These are phyloP conservation scores for Hozukius guyotensis DNA, from an alignment of 2,797 vertebrate genomes.

Conservation along the genomic window DNA sequence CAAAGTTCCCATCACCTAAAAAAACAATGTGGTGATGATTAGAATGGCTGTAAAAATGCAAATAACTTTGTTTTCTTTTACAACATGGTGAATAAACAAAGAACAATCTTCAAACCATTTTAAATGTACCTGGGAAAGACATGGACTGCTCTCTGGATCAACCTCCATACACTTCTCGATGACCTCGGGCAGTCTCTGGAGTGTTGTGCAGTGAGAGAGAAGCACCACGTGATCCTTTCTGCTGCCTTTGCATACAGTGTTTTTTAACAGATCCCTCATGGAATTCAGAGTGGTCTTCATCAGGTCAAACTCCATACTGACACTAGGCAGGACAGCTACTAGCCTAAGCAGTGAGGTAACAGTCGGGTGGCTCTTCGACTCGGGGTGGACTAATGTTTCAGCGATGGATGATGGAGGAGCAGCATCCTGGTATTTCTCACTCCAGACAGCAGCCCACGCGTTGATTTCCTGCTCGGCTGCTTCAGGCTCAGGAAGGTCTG, in stretches of 20 bases:
- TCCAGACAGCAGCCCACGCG: conserved; percentile 93
- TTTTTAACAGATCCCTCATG: conserved; percentile 88
- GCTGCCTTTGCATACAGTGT: conserved; percentile 86
- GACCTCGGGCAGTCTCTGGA: conserved; percentile 90
- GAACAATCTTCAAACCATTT: background rate
- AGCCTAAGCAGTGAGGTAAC: conserved; percentile 91
- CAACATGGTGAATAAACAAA: background rate
- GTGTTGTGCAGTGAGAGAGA: conserved; percentile 88
- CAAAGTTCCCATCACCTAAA: conserved; percentile 71
- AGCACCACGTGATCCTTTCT: conserved; percentile 89
- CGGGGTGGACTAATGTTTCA: conserved; percentile 91
- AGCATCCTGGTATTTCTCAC: conserved; percentile 91
- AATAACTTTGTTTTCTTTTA: background rate
- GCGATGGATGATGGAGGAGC: conserved; percentile 92
- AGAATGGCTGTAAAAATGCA: background rate
- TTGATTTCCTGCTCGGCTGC: conserved; percentile 90
- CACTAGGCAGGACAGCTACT: conserved; percentile 91
- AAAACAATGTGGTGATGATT: background rate
- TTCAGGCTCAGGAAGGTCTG: conserved; percentile 91
- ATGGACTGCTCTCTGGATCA: conserved; percentile 82
- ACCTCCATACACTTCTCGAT: conserved; percentile 90
- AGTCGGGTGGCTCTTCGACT: conserved; percentile 92
- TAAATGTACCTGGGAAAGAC: conserved; percentile 78
- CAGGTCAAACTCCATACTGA: conserved; percentile 93
- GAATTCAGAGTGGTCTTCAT: conserved; percentile 90